Evolutionary conservation across 2,888 invertebrate species (phyloP).

Genomic region (Archips crataeganus): DNA sequence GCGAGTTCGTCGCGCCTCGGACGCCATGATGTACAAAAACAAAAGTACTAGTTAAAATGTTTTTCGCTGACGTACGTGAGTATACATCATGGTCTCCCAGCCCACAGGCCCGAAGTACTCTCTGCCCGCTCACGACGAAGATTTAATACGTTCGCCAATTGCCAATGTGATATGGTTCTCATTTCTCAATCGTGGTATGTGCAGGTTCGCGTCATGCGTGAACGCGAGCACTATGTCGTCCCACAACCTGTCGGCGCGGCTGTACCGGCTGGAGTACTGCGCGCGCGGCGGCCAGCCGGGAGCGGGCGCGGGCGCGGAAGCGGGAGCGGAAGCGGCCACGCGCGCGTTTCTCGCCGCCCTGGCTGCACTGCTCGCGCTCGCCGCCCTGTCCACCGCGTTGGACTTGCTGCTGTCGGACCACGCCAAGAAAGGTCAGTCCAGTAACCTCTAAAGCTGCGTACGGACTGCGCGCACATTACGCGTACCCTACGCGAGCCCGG

Average conservation of each 20-base stretch:
- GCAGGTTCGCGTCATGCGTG: constrained; percentile 74
- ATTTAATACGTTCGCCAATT: no score
- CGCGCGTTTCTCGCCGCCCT: constrained; percentile 30
- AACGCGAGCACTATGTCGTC: constrained; percentile 63
- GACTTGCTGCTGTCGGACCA: constrained; percentile 68
- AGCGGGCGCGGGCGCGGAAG: constrained; percentile 53
- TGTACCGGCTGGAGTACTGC: constrained; percentile 71
- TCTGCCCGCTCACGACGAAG: no score
- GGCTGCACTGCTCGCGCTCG: constrained; percentile 65
- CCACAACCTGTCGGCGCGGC: constrained; percentile 69
- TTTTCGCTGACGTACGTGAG: no score
- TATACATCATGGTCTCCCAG: no score
- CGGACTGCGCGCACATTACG: no score
- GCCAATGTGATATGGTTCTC: no score
- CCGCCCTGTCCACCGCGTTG: constrained; percentile 65
- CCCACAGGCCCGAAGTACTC: no score
- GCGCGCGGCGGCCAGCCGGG: constrained; percentile 46
- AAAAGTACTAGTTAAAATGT: no score
- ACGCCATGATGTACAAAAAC: no score
- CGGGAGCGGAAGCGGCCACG: constrained; percentile 28
- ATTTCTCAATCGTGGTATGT: background rate
- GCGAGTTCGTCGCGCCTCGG: no score
- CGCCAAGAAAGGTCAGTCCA: constrained; percentile 63
- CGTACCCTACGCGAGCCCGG: no score
- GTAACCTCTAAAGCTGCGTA: no score